Percentiles rank a stretch among this genome's conserved stretches.
These are phyloP conservation scores for Lepidotrigona ventralis DNA, from an alignment of 1,140 invertebrate species.

Conservation along the genomic window DNA sequence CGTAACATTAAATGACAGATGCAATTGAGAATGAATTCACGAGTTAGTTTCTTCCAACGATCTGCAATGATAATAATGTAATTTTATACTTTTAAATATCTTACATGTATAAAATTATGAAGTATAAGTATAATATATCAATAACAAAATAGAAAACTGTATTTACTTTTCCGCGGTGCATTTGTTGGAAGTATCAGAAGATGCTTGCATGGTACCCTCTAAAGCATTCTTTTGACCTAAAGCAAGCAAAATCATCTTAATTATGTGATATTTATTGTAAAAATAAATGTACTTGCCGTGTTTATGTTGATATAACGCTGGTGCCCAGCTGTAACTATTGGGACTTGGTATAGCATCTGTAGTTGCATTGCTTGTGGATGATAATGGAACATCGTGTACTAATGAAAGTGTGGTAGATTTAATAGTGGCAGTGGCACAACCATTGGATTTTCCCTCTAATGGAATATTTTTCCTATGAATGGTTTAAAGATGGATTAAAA, in stretches of 20 bases:
- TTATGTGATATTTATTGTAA: slow-evolving; percentile 5
- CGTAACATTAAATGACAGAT: slow-evolving; percentile 35
- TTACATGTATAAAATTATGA: not conserved
- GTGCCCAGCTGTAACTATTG: slow-evolving; percentile 73
- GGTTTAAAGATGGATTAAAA: not conserved
- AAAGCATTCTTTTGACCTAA: slow-evolving; percentile 65
- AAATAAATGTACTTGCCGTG: slow-evolving; percentile 61
- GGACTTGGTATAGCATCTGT: slow-evolving; percentile 63
- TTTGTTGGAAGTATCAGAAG: slow-evolving; percentile 65
- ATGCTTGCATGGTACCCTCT: slow-evolving; percentile 56
- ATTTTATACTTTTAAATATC: not conserved
- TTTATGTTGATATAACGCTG: slow-evolving; percentile 71
- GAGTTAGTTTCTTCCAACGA: slow-evolving; percentile 49
- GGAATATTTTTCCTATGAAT: slow-evolving; percentile 64
- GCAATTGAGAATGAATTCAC: slow-evolving; percentile 33
- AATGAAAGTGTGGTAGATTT: slow-evolving; percentile 61
- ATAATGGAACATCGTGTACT: slow-evolving; percentile 61
- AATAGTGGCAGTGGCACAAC: slow-evolving; percentile 42
- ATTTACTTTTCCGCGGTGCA: slow-evolving; percentile 69
- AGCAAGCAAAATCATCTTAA: slow-evolving; percentile 24
- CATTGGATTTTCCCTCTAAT: slow-evolving; percentile 57
- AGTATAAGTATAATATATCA: not conserved
- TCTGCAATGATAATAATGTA: slow-evolving; percentile 29
- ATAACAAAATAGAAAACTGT: not conserved
- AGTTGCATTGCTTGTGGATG: slow-evolving; percentile 53